Conservation (phyloP, 2,888 invertebrate species). For the Fabriciana adippe region DNA sequence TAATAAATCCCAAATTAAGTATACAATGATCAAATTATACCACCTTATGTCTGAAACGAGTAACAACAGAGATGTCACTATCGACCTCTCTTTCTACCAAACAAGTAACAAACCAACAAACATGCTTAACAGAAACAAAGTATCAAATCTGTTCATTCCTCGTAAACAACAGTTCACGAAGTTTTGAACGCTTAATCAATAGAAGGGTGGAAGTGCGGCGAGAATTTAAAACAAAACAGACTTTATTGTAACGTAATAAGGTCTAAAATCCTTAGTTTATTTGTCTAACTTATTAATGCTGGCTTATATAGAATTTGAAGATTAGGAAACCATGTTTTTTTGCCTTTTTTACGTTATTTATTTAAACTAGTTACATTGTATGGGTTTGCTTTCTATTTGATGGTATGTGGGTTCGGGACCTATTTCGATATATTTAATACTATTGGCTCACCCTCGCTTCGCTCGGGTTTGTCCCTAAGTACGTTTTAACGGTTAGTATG, state of each 20-base stretch:
- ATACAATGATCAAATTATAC: too few relatives aligned
- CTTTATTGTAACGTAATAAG: conserved; percentile 38
- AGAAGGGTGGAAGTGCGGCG: conserved; percentile 57
- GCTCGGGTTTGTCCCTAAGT: too few relatives aligned
- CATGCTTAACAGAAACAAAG: conserved; percentile 44
- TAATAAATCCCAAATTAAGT: too few relatives aligned
- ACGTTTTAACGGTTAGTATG: too few relatives aligned
- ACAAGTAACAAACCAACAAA: conserved; percentile 7
- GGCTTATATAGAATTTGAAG: conserved; percentile 73
- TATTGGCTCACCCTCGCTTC: neutral
- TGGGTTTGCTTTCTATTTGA: conserved; percentile 17
- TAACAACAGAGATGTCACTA: neutral
- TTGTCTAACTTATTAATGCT: conserved; percentile 72
- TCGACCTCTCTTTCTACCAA: neutral
- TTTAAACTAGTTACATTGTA: conserved; percentile 41
- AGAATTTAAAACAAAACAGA: conserved; percentile 45
- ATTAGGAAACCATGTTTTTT: conserved; percentile 73
- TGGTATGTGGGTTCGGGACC: neutral
- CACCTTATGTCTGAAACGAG: too few relatives aligned
- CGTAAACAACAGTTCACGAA: conserved; percentile 66
- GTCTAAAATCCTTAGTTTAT: conserved; percentile 44
- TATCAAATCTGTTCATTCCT: conserved; percentile 55
- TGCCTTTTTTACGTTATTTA: conserved; percentile 53
- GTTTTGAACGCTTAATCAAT: conserved; percentile 57
- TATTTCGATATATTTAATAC: too few relatives aligned